These are phyloP conservation scores for Ceryle rudis DNA, from an alignment of 2,797 vertebrate genomes.

Conservation along the genomic window DNA sequence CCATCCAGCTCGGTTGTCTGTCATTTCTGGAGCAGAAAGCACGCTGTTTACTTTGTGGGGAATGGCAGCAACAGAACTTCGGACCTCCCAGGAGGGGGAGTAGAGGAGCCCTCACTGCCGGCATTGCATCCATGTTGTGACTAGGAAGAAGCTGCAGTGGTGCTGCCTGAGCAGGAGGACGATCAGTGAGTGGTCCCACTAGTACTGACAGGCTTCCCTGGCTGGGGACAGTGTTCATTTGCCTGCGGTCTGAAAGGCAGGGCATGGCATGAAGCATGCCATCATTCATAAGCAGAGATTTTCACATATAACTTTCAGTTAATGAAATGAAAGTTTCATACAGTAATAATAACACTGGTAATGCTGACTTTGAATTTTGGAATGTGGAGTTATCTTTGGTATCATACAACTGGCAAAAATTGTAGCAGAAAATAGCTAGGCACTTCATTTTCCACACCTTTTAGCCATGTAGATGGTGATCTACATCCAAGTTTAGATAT, in stretches of 20 bases:
- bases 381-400: neutral
- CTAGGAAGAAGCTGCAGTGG: neutral
- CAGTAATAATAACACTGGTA: neutral
- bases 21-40: neutral
- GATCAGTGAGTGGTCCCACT: too few species aligned
- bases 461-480: neutral
- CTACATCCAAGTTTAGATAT: neutral
- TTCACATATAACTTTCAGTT: neutral
- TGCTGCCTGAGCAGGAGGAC: neutral
- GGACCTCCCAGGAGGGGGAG: slow-evolving; percentile 53
- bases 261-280: neutral
- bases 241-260: neutral
- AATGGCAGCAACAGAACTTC: neutral
- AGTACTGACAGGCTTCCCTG: neutral
- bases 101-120: neutral
- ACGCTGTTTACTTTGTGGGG: neutral
- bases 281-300: neutral
- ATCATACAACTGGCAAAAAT: neutral
- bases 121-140: neutral
- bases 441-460: neutral
- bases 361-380: neutral
- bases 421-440: neutral
- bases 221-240: neutral
- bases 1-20: neutral
- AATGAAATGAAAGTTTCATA: neutral